phyloP scores from a whole-genome alignment of 1,140 invertebrate species.

The Hylaeus volcanicus region DNA sequence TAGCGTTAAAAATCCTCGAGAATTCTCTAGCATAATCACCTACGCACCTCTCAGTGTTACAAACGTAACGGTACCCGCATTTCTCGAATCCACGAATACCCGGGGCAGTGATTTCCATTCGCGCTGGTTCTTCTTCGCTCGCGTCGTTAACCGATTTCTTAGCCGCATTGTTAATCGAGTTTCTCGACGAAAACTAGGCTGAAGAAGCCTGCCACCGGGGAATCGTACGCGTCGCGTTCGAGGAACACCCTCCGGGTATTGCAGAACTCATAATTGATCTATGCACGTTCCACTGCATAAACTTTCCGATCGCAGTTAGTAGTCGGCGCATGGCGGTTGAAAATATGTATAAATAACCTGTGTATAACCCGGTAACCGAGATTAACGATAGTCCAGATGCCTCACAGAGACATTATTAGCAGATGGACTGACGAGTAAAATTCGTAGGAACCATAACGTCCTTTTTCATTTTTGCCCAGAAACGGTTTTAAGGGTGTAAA shows the following conservation, averaged over 20 bases:
- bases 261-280: conserved; percentile 48
- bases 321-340: conserved; percentile 2
- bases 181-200: conserved; percentile 1
- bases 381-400: conserved; percentile 55
- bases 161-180: conserved; percentile 5
- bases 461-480: too few species aligned
- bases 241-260: conserved; percentile 31
- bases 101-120: background rate
- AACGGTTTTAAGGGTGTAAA: too few species aligned
- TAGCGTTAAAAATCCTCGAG: too few species aligned
- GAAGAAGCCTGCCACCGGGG: conserved; percentile 22
- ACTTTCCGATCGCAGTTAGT: conserved; percentile 45
- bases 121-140: background rate
- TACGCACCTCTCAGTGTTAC: too few species aligned
- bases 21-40: too few species aligned
- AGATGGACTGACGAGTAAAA: too few species aligned
- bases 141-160: background rate
- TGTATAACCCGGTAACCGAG: conserved; percentile 27
- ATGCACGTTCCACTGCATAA: conserved; percentile 39
- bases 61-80: background rate
- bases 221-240: background rate
- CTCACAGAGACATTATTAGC: conserved; percentile 33
- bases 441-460: too few species aligned
- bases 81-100: background rate
- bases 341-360: conserved; percentile 54